Evolutionary conservation across 2,113 vertebrate species (phyloP), one percentile per base, ranked within the genome.

Genomic region (Spermophilus dauricus): DNA sequence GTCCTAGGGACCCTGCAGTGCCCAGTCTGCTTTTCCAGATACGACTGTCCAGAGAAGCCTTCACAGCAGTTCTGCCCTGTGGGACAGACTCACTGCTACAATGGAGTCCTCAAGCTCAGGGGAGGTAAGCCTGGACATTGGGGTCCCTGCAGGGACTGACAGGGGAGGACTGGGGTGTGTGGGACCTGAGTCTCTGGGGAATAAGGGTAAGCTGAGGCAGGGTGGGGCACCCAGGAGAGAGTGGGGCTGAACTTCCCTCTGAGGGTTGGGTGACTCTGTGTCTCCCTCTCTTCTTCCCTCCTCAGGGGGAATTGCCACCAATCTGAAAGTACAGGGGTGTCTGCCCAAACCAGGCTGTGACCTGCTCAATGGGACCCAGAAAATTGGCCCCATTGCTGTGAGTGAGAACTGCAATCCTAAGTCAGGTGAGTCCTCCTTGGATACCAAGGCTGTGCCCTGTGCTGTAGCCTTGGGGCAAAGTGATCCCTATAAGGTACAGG

Each of bases 331-430:
- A 6, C 96, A 89, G 67, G 97, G 96, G 5, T 97, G 97, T 24
- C 16, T 72, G 56, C 18, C 82, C 20, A 53, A 96, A 89, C 42
- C 37, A 32, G 78, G 83, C 26, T 97, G 97, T 73, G 73, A 86
- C 42, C 83, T 97, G 73, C 86, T 98, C 37, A 96, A 89, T 0
- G 86, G 97, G 18, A 97, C 86, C 3, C 81, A 3, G 86, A 0
- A 37, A 8, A 76, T 96, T 0, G 93, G 97, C 32, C 1, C 70
- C 8, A 0, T 97, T 30, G 0, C 5, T 0, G 30, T 97, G 84
- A 42, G 5, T 0, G 97, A 97, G 91, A 45, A 13, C n/a, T 97
- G 97, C 56, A 0, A 1, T 4, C 3, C 22, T 28, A 8, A 18
- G 1, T 14, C 39, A 14, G 30, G 89, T 97, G 81, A 92, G 93